phyloP scores from a whole-genome alignment of 92 coral and sea anemone genomes.

The Siderastrea siderea region DNA sequence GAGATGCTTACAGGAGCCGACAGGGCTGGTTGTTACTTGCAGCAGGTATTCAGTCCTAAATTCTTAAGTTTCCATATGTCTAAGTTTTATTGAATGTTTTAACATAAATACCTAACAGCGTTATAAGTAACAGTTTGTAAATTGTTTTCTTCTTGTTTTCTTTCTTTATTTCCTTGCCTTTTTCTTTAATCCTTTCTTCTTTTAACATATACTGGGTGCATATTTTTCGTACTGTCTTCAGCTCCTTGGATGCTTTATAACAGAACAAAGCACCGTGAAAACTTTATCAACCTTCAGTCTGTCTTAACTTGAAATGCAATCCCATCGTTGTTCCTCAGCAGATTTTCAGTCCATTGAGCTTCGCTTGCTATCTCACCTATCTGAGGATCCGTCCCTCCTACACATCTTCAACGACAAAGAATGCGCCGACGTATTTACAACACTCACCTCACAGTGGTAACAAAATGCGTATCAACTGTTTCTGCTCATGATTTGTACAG shows the following conservation, averaged over 20 bases:
- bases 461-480: background rate
- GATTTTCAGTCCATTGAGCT: constrained; percentile 97
- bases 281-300: background rate
- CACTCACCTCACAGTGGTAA: constrained; percentile 88
- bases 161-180: too few relatives aligned
- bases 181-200: too few relatives aligned
- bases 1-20: constrained; percentile 87
- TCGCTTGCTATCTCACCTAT: constrained; percentile 91
- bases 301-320: background rate
- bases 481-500: background rate
- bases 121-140: too few relatives aligned
- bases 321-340: background rate
- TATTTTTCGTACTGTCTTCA: too few relatives aligned
- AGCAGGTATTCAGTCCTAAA: constrained; percentile 70
- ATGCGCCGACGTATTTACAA: constrained; percentile 84
- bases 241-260: too few relatives aligned
- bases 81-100: too few relatives aligned
- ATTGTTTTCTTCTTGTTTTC: too few relatives aligned
- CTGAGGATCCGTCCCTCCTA: constrained; percentile 91
- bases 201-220: too few relatives aligned
- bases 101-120: too few relatives aligned
- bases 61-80: too few relatives aligned
- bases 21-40: constrained; percentile 92
- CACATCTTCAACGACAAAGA: constrained; percentile 77
- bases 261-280: too few relatives aligned